phyloP scores from a whole-genome alignment of 53 echinoderm and acorn worm species.

The Glandiceps talaboti region DNA sequence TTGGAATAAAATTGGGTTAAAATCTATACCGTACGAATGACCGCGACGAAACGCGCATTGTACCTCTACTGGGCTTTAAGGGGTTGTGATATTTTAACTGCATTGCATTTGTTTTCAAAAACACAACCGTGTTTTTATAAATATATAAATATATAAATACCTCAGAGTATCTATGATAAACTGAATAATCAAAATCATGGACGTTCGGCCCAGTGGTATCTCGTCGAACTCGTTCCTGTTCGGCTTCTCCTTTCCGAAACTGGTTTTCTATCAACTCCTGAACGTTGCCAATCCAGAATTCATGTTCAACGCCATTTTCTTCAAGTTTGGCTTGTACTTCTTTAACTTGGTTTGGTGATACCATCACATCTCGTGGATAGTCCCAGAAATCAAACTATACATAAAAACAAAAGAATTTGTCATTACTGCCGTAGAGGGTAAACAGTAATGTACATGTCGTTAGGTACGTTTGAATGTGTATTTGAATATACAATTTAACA shows the following conservation, averaged over 20 bases:
- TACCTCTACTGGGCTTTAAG: too few species aligned
- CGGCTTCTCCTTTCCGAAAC: slow-evolving; percentile 1
- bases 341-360: slow-evolving; percentile 28
- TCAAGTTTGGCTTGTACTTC: slow-evolving; percentile 22
- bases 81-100: too few species aligned
- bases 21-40: too few species aligned
- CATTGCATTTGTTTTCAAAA: too few species aligned
- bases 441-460: too few species aligned
- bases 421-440: too few species aligned
- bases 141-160: too few species aligned
- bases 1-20: too few species aligned
- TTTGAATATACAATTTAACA: too few species aligned
- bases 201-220: not conserved
- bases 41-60: too few species aligned
- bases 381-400: slow-evolving; percentile 78
- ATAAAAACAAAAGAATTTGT: not conserved
- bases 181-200: slow-evolving; percentile 21
- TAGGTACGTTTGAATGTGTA: too few species aligned
- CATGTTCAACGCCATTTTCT: slow-evolving; percentile 7
- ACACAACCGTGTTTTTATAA: too few species aligned
- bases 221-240: not conserved
- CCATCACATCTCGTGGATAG: slow-evolving; percentile 50
- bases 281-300: slow-evolving; percentile 12
- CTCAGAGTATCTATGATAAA: slow-evolving; percentile 62
- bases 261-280: slow-evolving; percentile 13